phyloP scores from a whole-genome alignment of 2,888 invertebrate genomes.

The Diaprepes abbreviatus region DNA sequence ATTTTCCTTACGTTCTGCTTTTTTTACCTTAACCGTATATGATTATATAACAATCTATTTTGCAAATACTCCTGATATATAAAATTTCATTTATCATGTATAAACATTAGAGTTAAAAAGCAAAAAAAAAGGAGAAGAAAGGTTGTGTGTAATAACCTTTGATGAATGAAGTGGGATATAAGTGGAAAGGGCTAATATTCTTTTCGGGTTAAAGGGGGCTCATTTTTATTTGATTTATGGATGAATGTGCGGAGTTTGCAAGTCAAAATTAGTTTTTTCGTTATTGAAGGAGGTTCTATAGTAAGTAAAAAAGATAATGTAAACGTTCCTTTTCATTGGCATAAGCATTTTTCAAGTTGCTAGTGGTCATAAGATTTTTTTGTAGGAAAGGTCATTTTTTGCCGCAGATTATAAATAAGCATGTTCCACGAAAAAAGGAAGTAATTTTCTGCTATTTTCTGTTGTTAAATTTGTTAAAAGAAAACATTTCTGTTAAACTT shows the following conservation, averaged over 20 bases:
- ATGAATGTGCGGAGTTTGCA: background rate
- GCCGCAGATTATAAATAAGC: too few species aligned
- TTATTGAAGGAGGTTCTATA: background rate
- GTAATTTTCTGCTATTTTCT: too few species aligned
- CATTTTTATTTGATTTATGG: slow-evolving; percentile 3
- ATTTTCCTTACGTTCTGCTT: too few species aligned
- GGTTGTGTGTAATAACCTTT: background rate
- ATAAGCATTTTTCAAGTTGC: background rate
- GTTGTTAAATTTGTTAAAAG: too few species aligned
- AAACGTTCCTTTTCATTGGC: background rate
- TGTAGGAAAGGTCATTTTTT: too few species aligned
- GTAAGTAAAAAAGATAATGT: too few species aligned
- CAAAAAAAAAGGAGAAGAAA: background rate
- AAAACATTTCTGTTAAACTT: too few species aligned
- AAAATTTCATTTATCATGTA: background rate
- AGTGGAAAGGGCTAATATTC: background rate
- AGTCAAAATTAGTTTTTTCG: background rate
- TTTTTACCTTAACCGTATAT: too few species aligned
- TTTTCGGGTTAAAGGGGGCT: background rate
- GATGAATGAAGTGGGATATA: background rate
- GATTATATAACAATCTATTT: background rate
- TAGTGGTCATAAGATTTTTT: too few species aligned
- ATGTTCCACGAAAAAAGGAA: too few species aligned
- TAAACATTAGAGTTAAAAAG: background rate
- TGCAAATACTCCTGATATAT: background rate